Conservation (phyloP, 2,113 vertebrate species). For the Desmodus rotundus region DNA sequence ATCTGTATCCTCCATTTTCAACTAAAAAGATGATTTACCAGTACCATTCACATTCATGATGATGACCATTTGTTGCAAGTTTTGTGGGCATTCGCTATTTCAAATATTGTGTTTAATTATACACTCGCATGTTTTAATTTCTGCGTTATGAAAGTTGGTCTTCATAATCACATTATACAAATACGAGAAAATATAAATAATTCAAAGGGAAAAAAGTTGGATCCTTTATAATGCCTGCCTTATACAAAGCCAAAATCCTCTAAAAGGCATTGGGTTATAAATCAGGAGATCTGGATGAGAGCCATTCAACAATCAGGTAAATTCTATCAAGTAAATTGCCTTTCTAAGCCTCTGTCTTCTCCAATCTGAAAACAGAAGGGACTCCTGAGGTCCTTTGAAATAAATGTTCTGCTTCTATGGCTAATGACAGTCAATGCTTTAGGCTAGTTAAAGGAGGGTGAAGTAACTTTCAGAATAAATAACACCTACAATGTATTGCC, state of each 20-base stretch:
- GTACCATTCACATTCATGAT: neutral
- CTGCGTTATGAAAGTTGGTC: neutral
- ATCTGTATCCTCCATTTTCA: neutral
- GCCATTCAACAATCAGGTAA: neutral
- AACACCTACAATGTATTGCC: neutral
- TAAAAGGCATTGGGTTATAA: neutral
- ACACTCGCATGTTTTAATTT: neutral
- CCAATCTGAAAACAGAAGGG: slow-evolving; percentile 5
- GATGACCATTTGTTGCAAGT: neutral
- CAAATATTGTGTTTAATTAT: neutral
- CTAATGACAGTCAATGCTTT: neutral
- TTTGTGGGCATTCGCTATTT: slow-evolving; percentile 1
- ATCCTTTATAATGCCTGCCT: neutral
- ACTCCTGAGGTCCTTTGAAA: neutral
- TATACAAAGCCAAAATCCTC: neutral
- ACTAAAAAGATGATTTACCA: neutral
- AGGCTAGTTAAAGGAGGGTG: neutral
- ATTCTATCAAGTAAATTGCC: neutral
- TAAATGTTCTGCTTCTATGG: neutral
- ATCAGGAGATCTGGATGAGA: neutral
- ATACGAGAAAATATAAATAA: neutral
- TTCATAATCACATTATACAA: neutral
- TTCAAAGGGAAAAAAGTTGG: neutral
- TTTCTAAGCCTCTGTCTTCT: neutral
- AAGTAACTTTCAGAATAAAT: slow-evolving; percentile 20